Evolutionary conservation across 2,888 invertebrate genomes (phyloP), one percentile per base, ranked within the genome.

Genomic region (Epinotia brunnichana): DNA sequence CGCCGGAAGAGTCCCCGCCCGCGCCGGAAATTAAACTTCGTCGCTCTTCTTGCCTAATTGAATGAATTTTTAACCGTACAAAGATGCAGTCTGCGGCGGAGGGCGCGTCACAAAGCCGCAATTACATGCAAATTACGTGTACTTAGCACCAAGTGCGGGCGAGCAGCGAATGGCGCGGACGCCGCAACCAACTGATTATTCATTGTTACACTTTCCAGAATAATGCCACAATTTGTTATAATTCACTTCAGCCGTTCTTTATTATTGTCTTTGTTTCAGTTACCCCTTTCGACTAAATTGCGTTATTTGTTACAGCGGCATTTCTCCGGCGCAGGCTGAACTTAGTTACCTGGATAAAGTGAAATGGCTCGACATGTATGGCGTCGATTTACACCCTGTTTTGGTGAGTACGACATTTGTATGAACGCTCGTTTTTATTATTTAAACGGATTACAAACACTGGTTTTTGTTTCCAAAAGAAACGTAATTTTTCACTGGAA

Each of bases 351-450:
- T 99, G 89, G 98, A 99, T 91, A 98, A 98, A 95, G 98, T 98
- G 81, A 99, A 99, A 95, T 99, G 99, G 99, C 95, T 99, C 83
- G 99, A 99, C 89, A 98, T 99, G 97, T 99, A 99, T 87, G 99
- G 99, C 66, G 98, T 99, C 63, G 99, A 99, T 94, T 95, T 99
- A 81, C 99, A 99, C 94, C 98, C 98, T 67, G 99, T 99, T 75
- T 92, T 98, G 95, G 98, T 98, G 94, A 95, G 95, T 93, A 81
- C 82, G 79, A 75, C 72, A 69, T 60, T 59, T 63, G 21, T 21
- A 39, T 59, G 63, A 13, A 70, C 68, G 48, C 39, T 29, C 5
- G n/a, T 48, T 48, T 64, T 13, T 64, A 64, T 54, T 64, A 54
- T 39, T 53, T 19, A 53, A 21, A 64, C 9, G 35, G 17, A 66